A percentile compares a stretch with the other conserved stretches of the same genome.
These are phyloP conservation scores for Nasonia longicornis DNA, from an alignment of 1,140 invertebrate species.

Conservation along the genomic window DNA sequence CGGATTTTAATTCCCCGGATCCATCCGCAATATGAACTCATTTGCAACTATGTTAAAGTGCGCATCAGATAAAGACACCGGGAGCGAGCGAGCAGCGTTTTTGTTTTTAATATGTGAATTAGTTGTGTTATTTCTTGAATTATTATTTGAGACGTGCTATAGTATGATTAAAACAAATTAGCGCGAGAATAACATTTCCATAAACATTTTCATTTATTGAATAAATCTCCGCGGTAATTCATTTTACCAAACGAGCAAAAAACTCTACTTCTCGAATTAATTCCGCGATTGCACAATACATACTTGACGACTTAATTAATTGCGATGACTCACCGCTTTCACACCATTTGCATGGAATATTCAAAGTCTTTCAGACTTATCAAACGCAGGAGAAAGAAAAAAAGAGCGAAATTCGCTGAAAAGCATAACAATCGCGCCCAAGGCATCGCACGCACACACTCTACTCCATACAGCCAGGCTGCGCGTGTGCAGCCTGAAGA, in stretches of 20 bases:
- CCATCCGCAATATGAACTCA: slow-evolving; percentile 24
- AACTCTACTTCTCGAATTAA: no score
- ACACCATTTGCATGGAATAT: neutral
- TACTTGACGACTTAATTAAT: neutral
- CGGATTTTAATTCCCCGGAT: slow-evolving; percentile 30
- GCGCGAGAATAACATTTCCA: slow-evolving; percentile 6
- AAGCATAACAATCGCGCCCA: neutral
- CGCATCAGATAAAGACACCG: slow-evolving; percentile 14
- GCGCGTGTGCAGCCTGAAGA: neutral
- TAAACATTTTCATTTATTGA: slow-evolving; percentile 20
- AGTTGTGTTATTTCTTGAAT: neutral
- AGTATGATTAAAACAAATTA: slow-evolving; percentile 24
- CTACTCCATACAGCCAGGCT: neutral
- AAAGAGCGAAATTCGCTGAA: neutral
- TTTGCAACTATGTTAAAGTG: slow-evolving; percentile 34
- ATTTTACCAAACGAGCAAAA: no score
- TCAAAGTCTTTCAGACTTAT: neutral
- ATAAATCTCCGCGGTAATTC: neutral
- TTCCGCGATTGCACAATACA: no score
- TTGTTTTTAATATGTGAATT: slow-evolving; percentile 28
- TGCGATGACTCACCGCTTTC: neutral
- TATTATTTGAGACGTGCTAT: neutral
- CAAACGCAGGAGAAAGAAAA: neutral
- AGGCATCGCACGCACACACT: neutral
- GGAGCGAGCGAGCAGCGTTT: slow-evolving; percentile 1